Conservation (phyloP, 2,113 vertebrate species). For the Tinamus guttatus region DNA sequence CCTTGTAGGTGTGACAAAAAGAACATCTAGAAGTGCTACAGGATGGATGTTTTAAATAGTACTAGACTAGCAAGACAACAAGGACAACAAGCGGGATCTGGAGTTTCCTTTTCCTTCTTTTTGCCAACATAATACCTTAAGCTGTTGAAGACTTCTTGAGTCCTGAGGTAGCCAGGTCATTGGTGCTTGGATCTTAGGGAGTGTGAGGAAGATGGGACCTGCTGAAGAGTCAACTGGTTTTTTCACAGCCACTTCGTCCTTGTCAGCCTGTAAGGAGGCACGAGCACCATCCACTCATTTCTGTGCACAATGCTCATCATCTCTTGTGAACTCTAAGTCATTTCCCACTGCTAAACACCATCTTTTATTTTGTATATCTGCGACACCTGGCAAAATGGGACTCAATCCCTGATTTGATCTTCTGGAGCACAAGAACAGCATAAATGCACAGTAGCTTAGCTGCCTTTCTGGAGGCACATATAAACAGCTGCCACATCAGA, state of each 20-base stretch:
- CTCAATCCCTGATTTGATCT: not conserved
- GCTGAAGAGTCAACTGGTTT: not conserved
- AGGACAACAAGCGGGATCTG: not conserved
- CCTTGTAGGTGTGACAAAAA: conserved; percentile 34
- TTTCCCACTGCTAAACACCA: not conserved
- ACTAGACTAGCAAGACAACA: not conserved
- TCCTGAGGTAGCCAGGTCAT: not conserved
- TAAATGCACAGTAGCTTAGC: not conserved
- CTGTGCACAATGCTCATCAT: not conserved
- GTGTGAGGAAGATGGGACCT: not conserved
- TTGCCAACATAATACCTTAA: not conserved
- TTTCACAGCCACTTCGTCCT: not conserved
- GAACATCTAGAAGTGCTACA: not conserved
- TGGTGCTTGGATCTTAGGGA: not conserved
- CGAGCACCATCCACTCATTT: rapidly evolving
- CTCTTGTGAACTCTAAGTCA: not conserved
- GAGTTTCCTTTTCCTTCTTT: not conserved
- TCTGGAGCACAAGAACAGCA: not conserved
- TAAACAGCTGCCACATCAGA: not conserved
- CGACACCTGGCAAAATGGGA: not conserved
- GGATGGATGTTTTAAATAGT: not conserved
- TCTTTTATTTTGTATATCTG: not conserved
- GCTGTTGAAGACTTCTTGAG: not conserved
- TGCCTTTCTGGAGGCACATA: not conserved
- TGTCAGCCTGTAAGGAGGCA: rapidly evolving